Evolutionary conservation across 2,888 invertebrate genomes (phyloP).

Genomic region (Drosophila neonasuta): DNA sequence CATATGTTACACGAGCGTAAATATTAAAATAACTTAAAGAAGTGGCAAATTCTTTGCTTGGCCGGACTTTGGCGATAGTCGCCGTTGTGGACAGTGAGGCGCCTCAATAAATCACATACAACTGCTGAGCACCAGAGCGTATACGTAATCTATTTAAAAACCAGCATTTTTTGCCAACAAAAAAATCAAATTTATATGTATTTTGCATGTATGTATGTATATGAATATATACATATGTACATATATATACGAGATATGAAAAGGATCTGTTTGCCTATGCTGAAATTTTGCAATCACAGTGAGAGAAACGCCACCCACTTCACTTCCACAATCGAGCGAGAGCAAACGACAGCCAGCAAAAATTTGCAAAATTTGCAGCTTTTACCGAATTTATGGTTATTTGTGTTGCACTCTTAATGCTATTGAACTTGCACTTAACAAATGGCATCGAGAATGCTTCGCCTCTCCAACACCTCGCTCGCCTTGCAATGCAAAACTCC

Average conservation of each 20-base stretch:
- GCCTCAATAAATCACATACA: slow-evolving; percentile 68
- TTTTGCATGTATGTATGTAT: not conserved
- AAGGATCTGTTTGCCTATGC: slow-evolving; percentile 11
- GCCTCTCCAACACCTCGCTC: not conserved
- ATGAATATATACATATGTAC: slow-evolving; percentile 2
- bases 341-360: slow-evolving; percentile 37
- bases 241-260: slow-evolving; percentile 3
- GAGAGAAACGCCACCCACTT: slow-evolving; percentile 48
- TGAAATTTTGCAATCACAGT: slow-evolving; percentile 58
- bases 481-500: slow-evolving; percentile 48
- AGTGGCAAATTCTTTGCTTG: slow-evolving; percentile 62
- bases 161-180: slow-evolving; percentile 36
- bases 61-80: slow-evolving; percentile 33
- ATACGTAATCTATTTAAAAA: slow-evolving; percentile 73
- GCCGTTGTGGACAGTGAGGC: slow-evolving; percentile 58
- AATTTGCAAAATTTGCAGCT: slow-evolving; percentile 78
- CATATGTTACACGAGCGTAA: slow-evolving; percentile 71
- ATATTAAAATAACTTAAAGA: slow-evolving; percentile 76
- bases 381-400: slow-evolving; percentile 76
- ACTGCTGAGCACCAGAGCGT: slow-evolving; percentile 45
- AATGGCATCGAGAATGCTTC: slow-evolving; percentile 58
- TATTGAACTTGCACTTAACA: slow-evolving; percentile 77
- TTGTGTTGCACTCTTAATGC: slow-evolving; percentile 77
- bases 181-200: slow-evolving; percentile 21
- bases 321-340: slow-evolving; percentile 41